Base-by-base conservation (phyloP, 2,797 vertebrate genomes). In the Pangasius sanitwongsei region DNA sequence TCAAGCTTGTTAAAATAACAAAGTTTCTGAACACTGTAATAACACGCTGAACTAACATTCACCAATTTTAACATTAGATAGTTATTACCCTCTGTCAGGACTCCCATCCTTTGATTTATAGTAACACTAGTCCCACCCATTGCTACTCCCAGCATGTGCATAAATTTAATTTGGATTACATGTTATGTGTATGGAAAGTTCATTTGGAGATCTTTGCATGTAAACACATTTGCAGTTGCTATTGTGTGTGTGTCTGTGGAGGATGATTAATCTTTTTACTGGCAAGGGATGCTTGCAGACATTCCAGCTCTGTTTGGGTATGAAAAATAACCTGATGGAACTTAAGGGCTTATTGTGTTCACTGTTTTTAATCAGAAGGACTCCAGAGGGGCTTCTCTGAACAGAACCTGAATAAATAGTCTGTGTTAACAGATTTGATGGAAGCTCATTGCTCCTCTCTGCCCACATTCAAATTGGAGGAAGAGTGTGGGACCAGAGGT, bases 401-500 rank as follows among this genome's bases (percentile, higher is more conserved):
- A 41, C 48, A 78, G 83, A 83, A 44, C 61, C 37, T 25, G 61
- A 69, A 70, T 80, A 31, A 80, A 85, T n/a, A 34, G 78, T 82
- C 77, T 72, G 78, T 55, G 55, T 65, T 78, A n/a, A 78, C 81
- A 87, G 44, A 55, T 84, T 50, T 85, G 61, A 87, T 67, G 78
- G 69, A 63, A 83, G 57, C 69, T 37, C 59, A 77, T n/a, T 61
- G n/a, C 82, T 53, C 59, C n/a, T 50, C 37, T 87, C 15, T 84
- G n/a, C 61, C 84, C 41, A 83, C 61, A 89, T 83, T 89, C 74
- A 89, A 70, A 89, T 80, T 37, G 48, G 63, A 77, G 86, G 82
- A 87, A 85, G 74, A 55, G 34, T 84, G 80, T 55, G 53, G 63
- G 74, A 63, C 77, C 69, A 67, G 55, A 83, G 37, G 69, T 50